phyloP scores from a whole-genome alignment of 2,888 invertebrate genomes.

The Cheilosia impressa region DNA sequence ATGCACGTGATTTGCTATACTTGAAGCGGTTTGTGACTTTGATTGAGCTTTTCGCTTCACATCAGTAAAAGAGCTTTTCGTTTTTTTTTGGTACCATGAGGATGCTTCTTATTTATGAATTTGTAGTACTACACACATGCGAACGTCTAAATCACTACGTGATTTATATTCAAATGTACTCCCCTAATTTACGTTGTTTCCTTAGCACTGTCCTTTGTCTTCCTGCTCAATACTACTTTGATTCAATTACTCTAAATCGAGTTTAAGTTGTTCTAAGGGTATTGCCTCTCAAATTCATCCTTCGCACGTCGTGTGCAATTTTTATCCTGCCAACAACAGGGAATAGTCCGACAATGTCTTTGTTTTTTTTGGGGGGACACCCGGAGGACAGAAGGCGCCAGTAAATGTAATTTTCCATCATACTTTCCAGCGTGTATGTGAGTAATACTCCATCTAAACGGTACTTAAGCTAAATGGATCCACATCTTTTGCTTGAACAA shows the following conservation, averaged over 20 bases:
- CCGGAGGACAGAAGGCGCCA: slow-evolving; percentile 33
- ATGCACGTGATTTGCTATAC: slow-evolving; percentile 33
- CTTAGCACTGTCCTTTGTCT: slow-evolving; percentile 4
- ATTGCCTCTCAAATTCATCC: slow-evolving; percentile 28
- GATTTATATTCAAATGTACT: slow-evolving; percentile 38
- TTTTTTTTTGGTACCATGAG: neutral
- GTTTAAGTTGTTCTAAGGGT: slow-evolving; percentile 27
- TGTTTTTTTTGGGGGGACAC: slow-evolving; percentile 18
- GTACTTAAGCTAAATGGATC: slow-evolving; percentile 64
- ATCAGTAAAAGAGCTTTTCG: slow-evolving; percentile 28
- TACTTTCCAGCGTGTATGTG: neutral
- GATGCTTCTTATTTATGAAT: neutral
- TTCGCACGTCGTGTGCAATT: neutral
- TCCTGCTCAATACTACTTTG: slow-evolving; percentile 12
- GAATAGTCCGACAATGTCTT: slow-evolving; percentile 5
- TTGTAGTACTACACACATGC: neutral
- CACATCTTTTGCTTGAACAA: slow-evolving; percentile 59
- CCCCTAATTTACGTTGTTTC: slow-evolving; percentile 38
- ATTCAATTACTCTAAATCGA: slow-evolving; percentile 54
- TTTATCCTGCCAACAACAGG: slow-evolving; percentile 40
- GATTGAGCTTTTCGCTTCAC: slow-evolving; percentile 49
- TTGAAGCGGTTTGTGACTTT: slow-evolving; percentile 51
- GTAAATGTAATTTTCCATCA: slow-evolving; percentile 47
- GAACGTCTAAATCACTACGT: slow-evolving; percentile 20
- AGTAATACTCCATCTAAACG: slow-evolving; percentile 29